phyloP scores from a whole-genome alignment of 2,888 invertebrate species.

The Antheraea assamensis region DNA sequence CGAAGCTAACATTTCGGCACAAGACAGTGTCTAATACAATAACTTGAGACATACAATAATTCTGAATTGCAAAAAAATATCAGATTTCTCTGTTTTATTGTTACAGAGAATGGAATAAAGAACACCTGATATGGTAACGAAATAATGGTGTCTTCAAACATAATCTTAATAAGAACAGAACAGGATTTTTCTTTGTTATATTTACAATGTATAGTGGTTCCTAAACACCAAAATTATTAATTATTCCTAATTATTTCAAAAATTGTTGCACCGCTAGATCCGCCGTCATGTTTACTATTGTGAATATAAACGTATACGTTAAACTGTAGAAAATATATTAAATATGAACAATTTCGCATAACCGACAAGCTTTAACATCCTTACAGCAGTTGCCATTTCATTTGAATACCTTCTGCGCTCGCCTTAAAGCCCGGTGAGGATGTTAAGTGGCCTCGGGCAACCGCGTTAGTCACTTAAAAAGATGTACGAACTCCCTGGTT shows the following conservation, averaged over 20 bases:
- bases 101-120: not conserved
- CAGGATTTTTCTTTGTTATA: not conserved
- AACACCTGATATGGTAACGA: not conserved
- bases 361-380: not conserved
- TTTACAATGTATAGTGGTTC: not conserved
- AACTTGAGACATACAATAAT: conserved; percentile 27
- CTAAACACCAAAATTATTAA: not conserved
- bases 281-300: not conserved
- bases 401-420: too few relatives aligned
- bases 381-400: too few relatives aligned
- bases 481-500: too few relatives aligned
- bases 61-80: conserved; percentile 20
- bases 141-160: too few relatives aligned
- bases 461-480: too few relatives aligned
- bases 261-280: not conserved
- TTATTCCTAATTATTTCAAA: too few relatives aligned
- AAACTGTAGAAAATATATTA: not conserved
- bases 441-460: too few relatives aligned
- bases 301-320: too few relatives aligned
- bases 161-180: too few relatives aligned
- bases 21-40: conserved; percentile 27
- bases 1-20: conserved; percentile 17
- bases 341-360: not conserved
- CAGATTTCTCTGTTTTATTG: conserved; percentile 18
- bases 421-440: too few relatives aligned